These are phyloP conservation scores for Polydesmus complanatus DNA, from an alignment of 2,888 invertebrate genomes.

Conservation along the genomic window DNA sequence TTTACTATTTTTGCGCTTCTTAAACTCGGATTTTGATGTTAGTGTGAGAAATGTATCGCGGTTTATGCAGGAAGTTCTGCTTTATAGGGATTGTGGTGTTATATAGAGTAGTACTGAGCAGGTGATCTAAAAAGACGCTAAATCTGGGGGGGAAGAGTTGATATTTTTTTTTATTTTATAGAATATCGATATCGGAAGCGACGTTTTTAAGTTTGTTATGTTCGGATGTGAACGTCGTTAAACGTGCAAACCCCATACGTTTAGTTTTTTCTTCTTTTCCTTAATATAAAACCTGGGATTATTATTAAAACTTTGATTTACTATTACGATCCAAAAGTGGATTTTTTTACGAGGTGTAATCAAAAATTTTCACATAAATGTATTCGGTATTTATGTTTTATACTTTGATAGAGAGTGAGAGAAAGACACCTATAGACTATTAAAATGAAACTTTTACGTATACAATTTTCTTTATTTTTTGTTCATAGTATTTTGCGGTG, in stretches of 20 bases:
- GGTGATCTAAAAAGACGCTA: no score
- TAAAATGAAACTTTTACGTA: background rate
- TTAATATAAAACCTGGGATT: background rate
- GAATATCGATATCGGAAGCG: background rate
- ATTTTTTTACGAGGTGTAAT: background rate
- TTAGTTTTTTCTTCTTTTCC: background rate
- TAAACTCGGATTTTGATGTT: no score
- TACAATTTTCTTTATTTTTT: background rate
- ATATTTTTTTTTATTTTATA: no score
- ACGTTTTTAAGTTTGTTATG: background rate
- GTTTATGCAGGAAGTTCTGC: no score
- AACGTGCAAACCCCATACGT: background rate
- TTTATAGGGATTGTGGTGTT: no score
- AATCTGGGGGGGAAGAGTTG: no score
- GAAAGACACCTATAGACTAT: background rate
- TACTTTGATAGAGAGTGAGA: background rate
- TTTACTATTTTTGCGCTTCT: no score
- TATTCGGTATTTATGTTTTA: background rate
- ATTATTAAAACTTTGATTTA: background rate
- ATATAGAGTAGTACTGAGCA: no score
- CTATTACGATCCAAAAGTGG: background rate
- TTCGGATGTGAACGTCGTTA: background rate
- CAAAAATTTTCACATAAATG: background rate
- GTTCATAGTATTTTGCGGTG: background rate
- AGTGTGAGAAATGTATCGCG: no score